Evolutionary conservation across 1,140 invertebrate species (phyloP).

Genomic region (Melipona quadrifasciata): DNA sequence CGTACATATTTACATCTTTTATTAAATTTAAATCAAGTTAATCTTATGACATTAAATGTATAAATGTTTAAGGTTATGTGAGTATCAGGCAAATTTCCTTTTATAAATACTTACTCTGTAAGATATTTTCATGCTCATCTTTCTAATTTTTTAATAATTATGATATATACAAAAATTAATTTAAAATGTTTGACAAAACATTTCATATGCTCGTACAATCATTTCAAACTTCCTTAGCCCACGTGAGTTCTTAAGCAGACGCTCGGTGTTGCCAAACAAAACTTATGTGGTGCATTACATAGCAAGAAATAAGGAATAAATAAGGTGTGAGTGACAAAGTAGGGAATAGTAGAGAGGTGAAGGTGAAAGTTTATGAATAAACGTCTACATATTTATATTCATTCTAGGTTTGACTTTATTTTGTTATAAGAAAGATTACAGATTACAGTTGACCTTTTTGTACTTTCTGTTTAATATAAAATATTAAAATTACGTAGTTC

Average conservation of each 20-base stretch:
- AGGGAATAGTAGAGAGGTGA: too few relatives aligned
- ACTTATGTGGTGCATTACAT: too few relatives aligned
- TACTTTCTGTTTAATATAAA: too few relatives aligned
- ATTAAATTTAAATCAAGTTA: neutral
- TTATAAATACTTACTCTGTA: slow-evolving; percentile 22
- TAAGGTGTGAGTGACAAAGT: too few relatives aligned
- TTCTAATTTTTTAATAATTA: neutral
- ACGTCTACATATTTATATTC: too few relatives aligned
- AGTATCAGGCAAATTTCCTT: neutral
- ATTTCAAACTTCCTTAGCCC: neutral
- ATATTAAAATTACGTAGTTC: too few relatives aligned
- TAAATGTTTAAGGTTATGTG: slow-evolving; percentile 12
- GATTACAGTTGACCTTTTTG: too few relatives aligned
- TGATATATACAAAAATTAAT: neutral
- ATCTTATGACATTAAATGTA: neutral
- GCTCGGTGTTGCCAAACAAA: too few relatives aligned
- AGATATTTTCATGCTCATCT: slow-evolving; percentile 33
- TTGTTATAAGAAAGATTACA: too few relatives aligned
- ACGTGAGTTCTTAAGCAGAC: neutral
- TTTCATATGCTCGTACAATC: neutral
- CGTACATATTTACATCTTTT: neutral
- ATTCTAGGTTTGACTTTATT: too few relatives aligned
- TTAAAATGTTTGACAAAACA: neutral
- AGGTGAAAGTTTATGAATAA: too few relatives aligned
- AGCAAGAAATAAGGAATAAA: too few relatives aligned